Percentiles rank a stretch among this genome's conserved stretches.
phyloP scores from a whole-genome alignment of 2,113 vertebrate species.

The Probosciger aterrimus region DNA sequence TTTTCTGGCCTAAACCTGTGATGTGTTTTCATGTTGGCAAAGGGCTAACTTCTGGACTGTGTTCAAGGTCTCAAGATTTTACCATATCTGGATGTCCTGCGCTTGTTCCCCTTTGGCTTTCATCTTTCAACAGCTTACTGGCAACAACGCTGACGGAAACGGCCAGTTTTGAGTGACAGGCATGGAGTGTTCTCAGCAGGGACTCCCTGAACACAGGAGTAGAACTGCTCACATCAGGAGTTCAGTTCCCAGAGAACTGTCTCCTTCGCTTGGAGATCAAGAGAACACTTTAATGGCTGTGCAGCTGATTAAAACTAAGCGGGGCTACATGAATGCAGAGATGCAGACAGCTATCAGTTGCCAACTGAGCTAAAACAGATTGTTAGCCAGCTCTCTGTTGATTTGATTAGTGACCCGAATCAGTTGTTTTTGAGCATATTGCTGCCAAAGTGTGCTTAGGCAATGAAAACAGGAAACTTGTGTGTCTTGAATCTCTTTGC shows the following conservation, averaged over 20 bases:
- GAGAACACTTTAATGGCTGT: background rate
- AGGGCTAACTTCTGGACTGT: background rate
- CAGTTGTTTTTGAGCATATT: background rate
- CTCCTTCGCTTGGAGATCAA: background rate
- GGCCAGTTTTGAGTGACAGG: background rate
- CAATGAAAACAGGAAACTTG: slow-evolving; percentile 23
- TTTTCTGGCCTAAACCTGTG: background rate
- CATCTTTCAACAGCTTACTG: background rate
- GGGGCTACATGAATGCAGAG: background rate
- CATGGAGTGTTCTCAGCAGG: background rate
- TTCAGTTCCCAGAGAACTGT: background rate
- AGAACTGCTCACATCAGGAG: background rate
- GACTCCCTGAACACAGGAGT: fast-evolving
- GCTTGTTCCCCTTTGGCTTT: background rate
- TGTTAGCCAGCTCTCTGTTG: background rate
- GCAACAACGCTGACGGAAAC: background rate
- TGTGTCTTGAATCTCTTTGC: background rate
- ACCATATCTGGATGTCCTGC: slow-evolving; percentile 39
- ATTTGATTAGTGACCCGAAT: slow-evolving; percentile 12
- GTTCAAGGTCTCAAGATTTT: slow-evolving; percentile 20
- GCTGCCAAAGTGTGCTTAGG: background rate
- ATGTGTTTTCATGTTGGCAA: background rate
- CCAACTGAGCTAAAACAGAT: slow-evolving; percentile 18
- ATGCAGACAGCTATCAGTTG: background rate
- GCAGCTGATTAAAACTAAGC: background rate